phyloP scores from a whole-genome alignment of 2,888 invertebrate genomes.

The Tipula vernalis region DNA sequence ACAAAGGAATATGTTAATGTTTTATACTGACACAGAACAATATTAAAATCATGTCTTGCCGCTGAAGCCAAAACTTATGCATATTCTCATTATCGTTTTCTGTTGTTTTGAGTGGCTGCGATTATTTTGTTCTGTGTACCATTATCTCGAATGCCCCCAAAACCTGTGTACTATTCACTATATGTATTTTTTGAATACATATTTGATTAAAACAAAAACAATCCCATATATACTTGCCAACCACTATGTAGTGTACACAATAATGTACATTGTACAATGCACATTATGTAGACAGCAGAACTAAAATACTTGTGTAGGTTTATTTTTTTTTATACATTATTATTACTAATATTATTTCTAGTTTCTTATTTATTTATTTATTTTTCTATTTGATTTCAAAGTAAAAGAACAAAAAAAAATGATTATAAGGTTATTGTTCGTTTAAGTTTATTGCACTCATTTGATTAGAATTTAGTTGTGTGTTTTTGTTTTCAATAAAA shows the following conservation, averaged over 20 bases:
- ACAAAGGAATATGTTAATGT: neutral
- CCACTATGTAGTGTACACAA: neutral
- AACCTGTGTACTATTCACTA: neutral
- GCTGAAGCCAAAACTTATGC: neutral
- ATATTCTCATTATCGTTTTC: neutral
- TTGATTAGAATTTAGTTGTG: neutral
- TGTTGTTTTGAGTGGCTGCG: neutral
- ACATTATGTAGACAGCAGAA: neutral
- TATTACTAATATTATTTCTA: neutral
- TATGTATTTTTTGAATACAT: neutral
- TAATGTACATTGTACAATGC: neutral
- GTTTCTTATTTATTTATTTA: neutral
- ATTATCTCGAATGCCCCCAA: neutral
- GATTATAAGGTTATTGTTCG: neutral
- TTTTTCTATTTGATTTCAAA: neutral
- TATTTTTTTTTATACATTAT: neutral
- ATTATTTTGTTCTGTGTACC: neutral
- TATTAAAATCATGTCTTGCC: neutral
- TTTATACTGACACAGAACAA: neutral
- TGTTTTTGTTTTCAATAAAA: neutral
- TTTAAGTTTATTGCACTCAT: neutral
- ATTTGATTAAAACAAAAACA: neutral
- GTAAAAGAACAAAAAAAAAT: neutral
- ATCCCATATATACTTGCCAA: neutral
- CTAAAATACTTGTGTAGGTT: neutral